Evolutionary conservation across 2,797 vertebrate genomes (phyloP).

Genomic region (Eutrigla gurnardus): DNA sequence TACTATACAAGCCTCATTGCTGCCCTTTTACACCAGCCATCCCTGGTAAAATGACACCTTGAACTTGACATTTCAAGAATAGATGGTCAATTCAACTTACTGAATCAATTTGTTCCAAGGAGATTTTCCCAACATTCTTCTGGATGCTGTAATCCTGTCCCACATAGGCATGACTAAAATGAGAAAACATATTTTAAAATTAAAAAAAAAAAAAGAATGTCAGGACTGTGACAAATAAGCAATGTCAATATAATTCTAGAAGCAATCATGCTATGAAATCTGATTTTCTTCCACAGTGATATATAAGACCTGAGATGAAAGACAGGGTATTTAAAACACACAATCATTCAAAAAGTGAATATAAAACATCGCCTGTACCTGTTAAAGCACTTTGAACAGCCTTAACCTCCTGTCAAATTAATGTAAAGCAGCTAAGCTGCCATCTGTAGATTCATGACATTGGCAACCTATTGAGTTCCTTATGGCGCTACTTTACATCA

Average conservation of each 20-base stretch:
- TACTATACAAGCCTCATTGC: background rate
- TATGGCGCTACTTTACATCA: slow-evolving; percentile 12
- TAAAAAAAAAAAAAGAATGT: background rate
- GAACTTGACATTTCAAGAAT: slow-evolving; percentile 32
- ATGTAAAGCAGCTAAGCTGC: background rate
- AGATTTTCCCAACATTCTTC: slow-evolving; percentile 93
- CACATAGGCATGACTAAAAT: slow-evolving; percentile 92
- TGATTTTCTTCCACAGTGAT: slow-evolving; percentile 5
- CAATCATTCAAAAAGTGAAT: background rate
- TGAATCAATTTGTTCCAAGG: slow-evolving; percentile 94
- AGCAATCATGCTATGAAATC: slow-evolving; percentile 14
- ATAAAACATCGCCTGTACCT: background rate
- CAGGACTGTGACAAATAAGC: slow-evolving; percentile 5
- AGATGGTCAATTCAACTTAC: slow-evolving; percentile 83
- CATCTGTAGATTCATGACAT: slow-evolving; percentile 20
- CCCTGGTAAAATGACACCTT: background rate
- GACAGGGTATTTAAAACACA: background rate
- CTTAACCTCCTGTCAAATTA: slow-evolving; percentile 5
- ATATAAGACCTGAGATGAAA: background rate
- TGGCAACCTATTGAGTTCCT: slow-evolving; percentile 3
- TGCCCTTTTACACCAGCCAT: background rate
- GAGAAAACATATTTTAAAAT: slow-evolving; percentile 1
- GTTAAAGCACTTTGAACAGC: too few relatives aligned
- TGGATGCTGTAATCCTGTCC: slow-evolving; percentile 96
- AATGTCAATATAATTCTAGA: slow-evolving; percentile 8